Evolutionary conservation across 2,113 vertebrate genomes (phyloP).

Genomic region (Ceyx margarethae): DNA sequence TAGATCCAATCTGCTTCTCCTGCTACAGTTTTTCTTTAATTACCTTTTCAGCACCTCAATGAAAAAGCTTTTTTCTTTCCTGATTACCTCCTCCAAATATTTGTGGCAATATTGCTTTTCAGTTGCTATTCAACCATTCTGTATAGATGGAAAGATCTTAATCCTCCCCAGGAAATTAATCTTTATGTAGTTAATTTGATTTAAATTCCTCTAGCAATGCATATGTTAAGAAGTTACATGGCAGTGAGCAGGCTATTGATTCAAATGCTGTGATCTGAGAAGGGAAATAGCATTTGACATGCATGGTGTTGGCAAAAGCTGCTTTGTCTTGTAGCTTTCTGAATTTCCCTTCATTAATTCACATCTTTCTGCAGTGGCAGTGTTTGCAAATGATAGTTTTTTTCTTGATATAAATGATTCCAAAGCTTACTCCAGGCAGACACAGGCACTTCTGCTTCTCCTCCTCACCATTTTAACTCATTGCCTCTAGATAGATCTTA

Average conservation of each 20-base stretch:
- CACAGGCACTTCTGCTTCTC: neutral
- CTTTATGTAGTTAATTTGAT: neutral
- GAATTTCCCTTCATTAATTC: neutral
- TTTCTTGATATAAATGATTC: neutral
- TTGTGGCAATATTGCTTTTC: neutral
- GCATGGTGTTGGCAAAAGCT: neutral
- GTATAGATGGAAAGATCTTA: neutral
- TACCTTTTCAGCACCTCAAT: neutral
- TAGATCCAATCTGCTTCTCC: neutral
- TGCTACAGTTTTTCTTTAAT: neutral
- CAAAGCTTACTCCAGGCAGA: neutral
- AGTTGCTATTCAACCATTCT: neutral
- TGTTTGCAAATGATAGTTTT: neutral
- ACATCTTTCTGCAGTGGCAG: neutral
- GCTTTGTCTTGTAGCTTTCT: neutral
- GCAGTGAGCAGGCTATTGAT: neutral
- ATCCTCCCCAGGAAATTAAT: constrained; percentile 28
- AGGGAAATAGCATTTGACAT: neutral
- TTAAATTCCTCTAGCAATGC: neutral
- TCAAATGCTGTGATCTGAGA: neutral
- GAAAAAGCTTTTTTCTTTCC: neutral
- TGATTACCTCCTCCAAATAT: neutral
- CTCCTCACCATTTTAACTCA: neutral
- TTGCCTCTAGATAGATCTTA: neutral
- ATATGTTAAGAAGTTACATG: neutral